Percentiles rank a stretch among this genome's conserved stretches.
phyloP scores from a whole-genome alignment of 2,888 invertebrate genomes.

The Lucinisca nassula region DNA sequence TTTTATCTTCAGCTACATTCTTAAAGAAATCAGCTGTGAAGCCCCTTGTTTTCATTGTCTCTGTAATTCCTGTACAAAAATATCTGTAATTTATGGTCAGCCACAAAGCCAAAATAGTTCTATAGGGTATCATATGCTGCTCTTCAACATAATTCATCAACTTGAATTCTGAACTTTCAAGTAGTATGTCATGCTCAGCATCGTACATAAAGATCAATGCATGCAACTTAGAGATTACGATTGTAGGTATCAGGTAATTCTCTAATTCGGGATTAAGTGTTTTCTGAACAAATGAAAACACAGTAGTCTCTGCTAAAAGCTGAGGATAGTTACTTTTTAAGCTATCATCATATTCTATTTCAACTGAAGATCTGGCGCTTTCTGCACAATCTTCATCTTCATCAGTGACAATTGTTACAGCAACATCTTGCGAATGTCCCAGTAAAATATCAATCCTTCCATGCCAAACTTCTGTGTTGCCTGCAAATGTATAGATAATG shows the following conservation, averaged over 20 bases:
- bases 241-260: conserved; percentile 16
- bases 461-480: background rate
- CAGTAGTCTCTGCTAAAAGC: background rate
- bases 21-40: background rate
- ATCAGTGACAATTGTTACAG: background rate
- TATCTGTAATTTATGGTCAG: background rate
- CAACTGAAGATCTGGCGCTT: background rate
- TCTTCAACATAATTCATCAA: background rate
- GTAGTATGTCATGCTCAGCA: conserved; percentile 18
- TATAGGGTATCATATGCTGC: background rate
- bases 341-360: background rate
- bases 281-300: conserved; percentile 7
- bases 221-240: background rate
- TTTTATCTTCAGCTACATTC: background rate
- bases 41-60: background rate
- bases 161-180: conserved; percentile 4
- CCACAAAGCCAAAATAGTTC: background rate
- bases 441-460: background rate
- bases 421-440: background rate
- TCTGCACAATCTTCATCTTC: background rate
- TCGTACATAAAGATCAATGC: conserved; percentile 24
- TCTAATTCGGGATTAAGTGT: background rate
- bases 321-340: background rate
- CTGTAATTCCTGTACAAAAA: background rate
- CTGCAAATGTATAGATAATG: background rate